These are phyloP conservation scores for Prinia subflava DNA, from an alignment of 2,113 vertebrate species.

Conservation along the genomic window DNA sequence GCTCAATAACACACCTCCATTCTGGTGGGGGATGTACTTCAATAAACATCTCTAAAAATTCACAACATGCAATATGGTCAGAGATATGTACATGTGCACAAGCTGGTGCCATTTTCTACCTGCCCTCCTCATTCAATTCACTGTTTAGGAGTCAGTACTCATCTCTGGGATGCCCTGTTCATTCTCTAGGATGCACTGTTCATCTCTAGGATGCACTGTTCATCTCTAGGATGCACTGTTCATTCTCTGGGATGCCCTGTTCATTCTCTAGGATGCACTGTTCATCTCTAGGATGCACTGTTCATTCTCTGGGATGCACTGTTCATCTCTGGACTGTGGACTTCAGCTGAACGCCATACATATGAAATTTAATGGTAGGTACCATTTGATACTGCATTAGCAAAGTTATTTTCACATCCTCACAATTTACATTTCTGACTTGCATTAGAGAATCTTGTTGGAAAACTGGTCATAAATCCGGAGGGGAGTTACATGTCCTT, in stretches of 20 bases:
- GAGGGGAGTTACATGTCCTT: not conserved
- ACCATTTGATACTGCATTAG: not conserved
- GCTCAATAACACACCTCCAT: not conserved
- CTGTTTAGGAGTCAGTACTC: not conserved
- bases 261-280: too few species aligned
- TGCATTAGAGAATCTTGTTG: not conserved
- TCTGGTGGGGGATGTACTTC: not conserved
- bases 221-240: not conserved
- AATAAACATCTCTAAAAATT: not conserved
- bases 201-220: too few species aligned
- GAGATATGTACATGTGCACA: rapidly evolving
- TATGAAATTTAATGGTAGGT: not conserved
- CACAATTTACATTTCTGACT: not conserved
- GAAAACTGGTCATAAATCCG: not conserved
- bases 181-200: too few species aligned
- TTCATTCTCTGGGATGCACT: not conserved
- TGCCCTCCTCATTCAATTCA: rapidly evolving
- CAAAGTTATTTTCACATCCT: not conserved
- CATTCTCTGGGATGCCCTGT: too few species aligned
- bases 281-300: not conserved
- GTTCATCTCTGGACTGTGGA: not conserved
- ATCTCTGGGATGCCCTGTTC: too few species aligned
- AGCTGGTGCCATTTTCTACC: rapidly evolving
- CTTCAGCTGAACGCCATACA: not conserved
- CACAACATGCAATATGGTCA: not conserved